These are phyloP conservation scores for Mythimna vitellina DNA, from an alignment of 2,888 invertebrate genomes.

Conservation along the genomic window DNA sequence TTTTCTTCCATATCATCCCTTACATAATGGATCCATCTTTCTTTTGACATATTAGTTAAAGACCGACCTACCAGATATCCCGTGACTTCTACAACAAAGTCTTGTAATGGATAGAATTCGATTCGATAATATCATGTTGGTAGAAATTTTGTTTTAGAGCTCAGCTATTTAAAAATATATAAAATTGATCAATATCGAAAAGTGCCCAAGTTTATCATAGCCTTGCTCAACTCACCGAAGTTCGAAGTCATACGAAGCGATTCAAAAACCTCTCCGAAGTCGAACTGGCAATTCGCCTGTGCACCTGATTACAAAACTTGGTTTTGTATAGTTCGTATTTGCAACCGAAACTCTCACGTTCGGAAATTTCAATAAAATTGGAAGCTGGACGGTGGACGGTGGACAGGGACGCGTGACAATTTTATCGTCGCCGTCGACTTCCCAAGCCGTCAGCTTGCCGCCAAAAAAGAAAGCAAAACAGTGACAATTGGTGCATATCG, in stretches of 20 bases:
- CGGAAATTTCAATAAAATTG: slow-evolving; percentile 67
- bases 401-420: slow-evolving; percentile 76
- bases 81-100: background rate
- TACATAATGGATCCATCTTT: no score
- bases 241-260: slow-evolving; percentile 1
- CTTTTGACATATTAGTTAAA: no score
- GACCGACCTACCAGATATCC: background rate
- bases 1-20: no score
- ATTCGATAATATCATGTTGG: background rate
- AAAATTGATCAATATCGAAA: slow-evolving; percentile 3
- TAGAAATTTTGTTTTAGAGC: background rate
- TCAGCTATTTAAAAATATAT: background rate
- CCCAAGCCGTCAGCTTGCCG: slow-evolving; percentile 75
- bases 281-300: slow-evolving; percentile 14
- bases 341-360: slow-evolving; percentile 56
- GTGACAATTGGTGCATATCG: slow-evolving; percentile 91
- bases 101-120: background rate
- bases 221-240: background rate
- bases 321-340: slow-evolving; percentile 49
- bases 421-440: slow-evolving; percentile 77
- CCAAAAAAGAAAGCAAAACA: slow-evolving; percentile 85
- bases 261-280: slow-evolving; percentile 20
- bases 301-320: slow-evolving; percentile 45
- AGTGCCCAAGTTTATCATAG: background rate
- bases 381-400: slow-evolving; percentile 28